A percentile compares a stretch with the other conserved stretches of the same genome.
Conservation (phyloP, 2,113 vertebrate genomes). For the Physeter macrocephalus region DNA sequence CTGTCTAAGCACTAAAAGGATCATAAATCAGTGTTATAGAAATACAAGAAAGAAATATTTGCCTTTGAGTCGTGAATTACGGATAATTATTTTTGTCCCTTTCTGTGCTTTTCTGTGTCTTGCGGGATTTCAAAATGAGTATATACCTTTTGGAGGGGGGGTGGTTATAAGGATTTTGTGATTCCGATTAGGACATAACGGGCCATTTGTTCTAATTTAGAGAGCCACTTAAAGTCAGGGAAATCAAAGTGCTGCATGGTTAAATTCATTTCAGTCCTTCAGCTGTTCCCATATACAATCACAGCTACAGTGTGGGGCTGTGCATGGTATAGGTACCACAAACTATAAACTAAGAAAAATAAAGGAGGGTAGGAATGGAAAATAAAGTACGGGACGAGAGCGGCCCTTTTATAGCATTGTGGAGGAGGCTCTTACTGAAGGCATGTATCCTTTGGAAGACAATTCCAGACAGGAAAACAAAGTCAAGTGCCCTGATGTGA, state of each 20-base stretch:
- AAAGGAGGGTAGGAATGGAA: accelerated
- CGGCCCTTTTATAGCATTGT: accelerated
- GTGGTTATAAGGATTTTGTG: neutral
- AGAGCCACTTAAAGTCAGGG: neutral
- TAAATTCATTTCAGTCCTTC: neutral
- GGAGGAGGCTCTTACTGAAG: too few relatives aligned
- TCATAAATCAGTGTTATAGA: too few relatives aligned
- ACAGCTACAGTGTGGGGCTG: accelerated
- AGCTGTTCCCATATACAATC: neutral
- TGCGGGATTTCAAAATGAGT: neutral
- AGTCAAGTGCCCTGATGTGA: neutral
- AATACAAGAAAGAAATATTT: neutral
- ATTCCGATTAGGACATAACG: neutral
- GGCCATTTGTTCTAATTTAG: neutral
- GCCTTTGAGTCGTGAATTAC: neutral
- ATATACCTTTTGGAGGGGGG: neutral
- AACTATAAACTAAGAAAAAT: too few relatives aligned
- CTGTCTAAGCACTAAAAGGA: neutral
- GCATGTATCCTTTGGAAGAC: neutral
- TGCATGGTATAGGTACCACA: accelerated
- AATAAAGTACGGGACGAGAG: too few relatives aligned
- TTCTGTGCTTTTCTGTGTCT: neutral
- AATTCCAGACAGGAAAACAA: neutral
- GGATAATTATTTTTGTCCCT: neutral
- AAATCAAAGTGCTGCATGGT: neutral